Evolutionary conservation across 1,140 invertebrate species (phyloP), one percentile per base, ranked within the genome.

Genomic region (Heterodera schachtii): DNA sequence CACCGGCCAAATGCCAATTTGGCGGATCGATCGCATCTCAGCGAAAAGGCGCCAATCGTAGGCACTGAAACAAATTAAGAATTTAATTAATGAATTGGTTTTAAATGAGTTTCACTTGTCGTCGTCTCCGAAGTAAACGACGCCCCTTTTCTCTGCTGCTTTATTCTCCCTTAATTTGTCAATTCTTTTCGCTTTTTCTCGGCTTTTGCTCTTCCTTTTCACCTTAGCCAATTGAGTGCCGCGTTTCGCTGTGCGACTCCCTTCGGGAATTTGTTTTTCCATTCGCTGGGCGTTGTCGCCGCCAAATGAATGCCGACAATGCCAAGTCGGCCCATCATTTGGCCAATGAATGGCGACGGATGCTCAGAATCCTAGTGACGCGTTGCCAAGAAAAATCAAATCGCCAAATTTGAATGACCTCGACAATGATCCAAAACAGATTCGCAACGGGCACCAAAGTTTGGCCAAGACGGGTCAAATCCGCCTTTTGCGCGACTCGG

Each of bases 91-190:
- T n/a, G 6, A 64, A 64, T 64, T 52, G 6, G 11, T 52, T 52
- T 52, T 52, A 52, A 52, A 8, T 52, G 5, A 2, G 95, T 94
- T 90, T 64, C 57, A 64, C 57, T 99, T 99, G 90, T 99, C 97
- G 91, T 99, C 97, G 90, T 99, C 97, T 90, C 96, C 97, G 91
- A 99, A 99, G 91, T 95, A 99, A 0, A 99, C 93, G 66, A 98
- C 93, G 3, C 95, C 95, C 81, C 92, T 86, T 49, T 87, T 71
- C 13, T 57, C 69, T 31, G 43, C 47, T 11, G 31, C 70, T 64
- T 74, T 80, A 78, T 88, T 90, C 3, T 81, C 82, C 66, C 85
- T 86, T 64, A 64, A 52, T 52, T 52, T 52, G 49, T 8, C 49
- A 6, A 52, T 11, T 52, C 11, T 52, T 52, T 6, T 52, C 49